These are phyloP conservation scores for Diplolepis rosae DNA, from an alignment of 2,888 invertebrate species.

Conservation along the genomic window DNA sequence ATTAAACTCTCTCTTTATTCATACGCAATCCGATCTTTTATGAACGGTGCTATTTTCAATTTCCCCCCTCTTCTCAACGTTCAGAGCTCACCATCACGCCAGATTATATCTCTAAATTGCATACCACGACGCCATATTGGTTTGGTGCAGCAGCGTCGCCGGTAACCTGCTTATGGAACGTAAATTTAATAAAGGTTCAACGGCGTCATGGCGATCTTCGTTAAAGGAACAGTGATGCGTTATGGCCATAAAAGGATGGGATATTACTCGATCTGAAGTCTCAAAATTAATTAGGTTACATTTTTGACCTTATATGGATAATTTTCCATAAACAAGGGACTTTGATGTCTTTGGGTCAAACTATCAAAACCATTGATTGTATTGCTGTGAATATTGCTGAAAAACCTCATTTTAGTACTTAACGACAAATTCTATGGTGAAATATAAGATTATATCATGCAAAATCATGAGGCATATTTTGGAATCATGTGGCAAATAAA, in stretches of 20 bases:
- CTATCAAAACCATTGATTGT: too few species aligned
- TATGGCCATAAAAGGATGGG: not conserved
- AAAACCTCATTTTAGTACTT: too few species aligned
- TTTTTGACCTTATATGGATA: too few species aligned
- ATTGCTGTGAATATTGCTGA: too few species aligned
- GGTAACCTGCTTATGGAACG: conserved; percentile 55
- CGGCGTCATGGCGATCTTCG: conserved; percentile 42
- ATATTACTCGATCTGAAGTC: not conserved
- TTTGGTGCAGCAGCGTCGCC: conserved; percentile 42
- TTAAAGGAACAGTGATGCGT: conserved; percentile 41
- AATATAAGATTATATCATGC: not conserved
- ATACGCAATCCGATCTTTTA: conserved; percentile 46
- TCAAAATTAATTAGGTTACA: not conserved
- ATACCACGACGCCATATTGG: conserved; percentile 34
- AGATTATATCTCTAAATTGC: conserved; percentile 44
- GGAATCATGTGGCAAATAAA: too few species aligned
- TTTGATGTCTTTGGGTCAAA: too few species aligned
- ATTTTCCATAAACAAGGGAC: too few species aligned
- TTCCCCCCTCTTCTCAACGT: conserved; percentile 31
- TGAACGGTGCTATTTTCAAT: conserved; percentile 50
- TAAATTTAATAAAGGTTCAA: conserved; percentile 56
- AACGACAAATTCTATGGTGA: too few species aligned
- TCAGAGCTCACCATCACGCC: not conserved
- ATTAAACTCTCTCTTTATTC: conserved; percentile 47
- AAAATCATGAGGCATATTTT: too few species aligned